Evolutionary conservation across 2,888 invertebrate species (phyloP).

Genomic region (Acleris laterana): DNA sequence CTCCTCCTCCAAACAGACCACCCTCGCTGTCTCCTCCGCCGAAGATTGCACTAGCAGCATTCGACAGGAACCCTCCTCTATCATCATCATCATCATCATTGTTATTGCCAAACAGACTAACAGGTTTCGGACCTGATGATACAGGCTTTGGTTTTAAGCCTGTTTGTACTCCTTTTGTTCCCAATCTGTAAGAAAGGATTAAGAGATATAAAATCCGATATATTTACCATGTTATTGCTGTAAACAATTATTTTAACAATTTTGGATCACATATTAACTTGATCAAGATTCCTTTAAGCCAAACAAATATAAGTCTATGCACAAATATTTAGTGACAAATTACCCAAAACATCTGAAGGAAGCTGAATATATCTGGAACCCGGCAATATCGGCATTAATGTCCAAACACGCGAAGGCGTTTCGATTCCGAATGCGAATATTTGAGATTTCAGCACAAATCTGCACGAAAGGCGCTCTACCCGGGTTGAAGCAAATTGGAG

Average conservation of each 20-base stretch:
- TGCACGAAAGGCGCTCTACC: constrained; percentile 88
- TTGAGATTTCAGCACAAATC: constrained; percentile 90
- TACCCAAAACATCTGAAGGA: constrained; percentile 81
- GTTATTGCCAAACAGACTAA: constrained; percentile 67
- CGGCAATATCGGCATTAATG: constrained; percentile 87
- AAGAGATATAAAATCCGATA: background rate
- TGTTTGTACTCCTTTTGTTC: constrained; percentile 72
- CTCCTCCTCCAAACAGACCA: constrained; percentile 41
- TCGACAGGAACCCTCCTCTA: constrained; percentile 58
- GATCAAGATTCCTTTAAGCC: too few species aligned
- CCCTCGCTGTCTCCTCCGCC: constrained; percentile 46
- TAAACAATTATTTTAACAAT: background rate
- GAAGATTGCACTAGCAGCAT: constrained; percentile 55
- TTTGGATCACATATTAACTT: too few species aligned
- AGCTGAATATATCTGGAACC: constrained; percentile 84
- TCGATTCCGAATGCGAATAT: constrained; percentile 90
- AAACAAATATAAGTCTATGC: too few species aligned
- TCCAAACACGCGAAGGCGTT: constrained; percentile 92
- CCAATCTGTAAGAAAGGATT: constrained; percentile 63
- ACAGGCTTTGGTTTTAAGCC: constrained; percentile 75
- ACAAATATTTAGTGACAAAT: constrained; percentile 30
- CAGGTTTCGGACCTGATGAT: constrained; percentile 69
- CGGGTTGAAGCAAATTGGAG: constrained; percentile 88
- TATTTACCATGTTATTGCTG: constrained; percentile 1
- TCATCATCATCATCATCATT: constrained; percentile 53